These are phyloP conservation scores for Heliocidaris tuberculata DNA, from an alignment of 35 echinoderm and acorn worm genomes.

Conservation along the genomic window DNA sequence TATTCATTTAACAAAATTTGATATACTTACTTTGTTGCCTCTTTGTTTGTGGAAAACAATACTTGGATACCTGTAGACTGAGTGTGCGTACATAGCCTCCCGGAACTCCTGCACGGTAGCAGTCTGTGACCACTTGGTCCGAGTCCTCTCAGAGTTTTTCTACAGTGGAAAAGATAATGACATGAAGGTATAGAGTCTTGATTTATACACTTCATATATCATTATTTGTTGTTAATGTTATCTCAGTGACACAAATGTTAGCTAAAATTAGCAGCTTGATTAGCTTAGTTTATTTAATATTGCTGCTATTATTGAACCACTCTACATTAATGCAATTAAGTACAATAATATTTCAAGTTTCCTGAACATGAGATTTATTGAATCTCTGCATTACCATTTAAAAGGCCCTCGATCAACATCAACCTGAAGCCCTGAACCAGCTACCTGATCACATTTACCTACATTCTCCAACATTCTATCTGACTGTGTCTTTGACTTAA, in stretches of 20 bases:
- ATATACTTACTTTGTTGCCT: constrained; percentile 80
- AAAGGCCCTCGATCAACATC: too few relatives aligned
- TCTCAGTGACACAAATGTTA: background rate
- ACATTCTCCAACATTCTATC: too few relatives aligned
- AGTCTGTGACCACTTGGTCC: constrained; percentile 86
- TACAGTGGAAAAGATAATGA: constrained; percentile 7
- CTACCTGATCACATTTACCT: too few relatives aligned
- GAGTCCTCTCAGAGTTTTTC: constrained; percentile 87
- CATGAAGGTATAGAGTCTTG: background rate
- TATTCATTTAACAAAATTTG: background rate
- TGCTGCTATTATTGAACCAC: too few relatives aligned
- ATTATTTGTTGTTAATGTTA: background rate
- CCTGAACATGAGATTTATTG: too few relatives aligned
- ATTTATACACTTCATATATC: background rate
- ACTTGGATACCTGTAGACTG: constrained; percentile 76
- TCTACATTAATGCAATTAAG: too few relatives aligned
- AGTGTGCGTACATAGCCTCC: constrained; percentile 95
- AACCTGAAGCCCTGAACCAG: too few relatives aligned
- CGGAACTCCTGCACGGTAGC: constrained; percentile 86
- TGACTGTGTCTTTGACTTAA: too few relatives aligned
- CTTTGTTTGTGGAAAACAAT: constrained; percentile 80
- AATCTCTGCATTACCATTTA: too few relatives aligned
- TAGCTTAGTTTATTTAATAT: too few relatives aligned
- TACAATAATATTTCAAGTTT: too few relatives aligned
- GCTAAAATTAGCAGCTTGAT: too few relatives aligned